Evolutionary conservation across 2,888 invertebrate species (phyloP).

Genomic region (Clitarchus hookeri): DNA sequence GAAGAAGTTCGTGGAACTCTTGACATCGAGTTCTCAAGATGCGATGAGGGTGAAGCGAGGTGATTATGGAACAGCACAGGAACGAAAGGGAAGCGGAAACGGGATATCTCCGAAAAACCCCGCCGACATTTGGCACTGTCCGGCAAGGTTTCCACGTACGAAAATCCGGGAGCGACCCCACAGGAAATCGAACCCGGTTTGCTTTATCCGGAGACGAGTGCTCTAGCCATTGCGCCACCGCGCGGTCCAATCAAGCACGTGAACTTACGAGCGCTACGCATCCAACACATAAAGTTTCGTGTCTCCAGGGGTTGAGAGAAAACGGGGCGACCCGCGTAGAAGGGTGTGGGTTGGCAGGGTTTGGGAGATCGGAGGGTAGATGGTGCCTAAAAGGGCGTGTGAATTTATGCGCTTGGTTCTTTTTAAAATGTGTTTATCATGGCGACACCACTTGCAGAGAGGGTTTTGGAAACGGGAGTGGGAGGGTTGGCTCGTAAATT

Average conservation of each 20-base stretch:
- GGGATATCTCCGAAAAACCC: no score
- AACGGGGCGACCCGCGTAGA: neutral
- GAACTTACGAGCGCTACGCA: neutral
- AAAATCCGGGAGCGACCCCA: no score
- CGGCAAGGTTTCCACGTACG: no score
- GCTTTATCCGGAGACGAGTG: no score
- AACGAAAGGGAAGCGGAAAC: neutral
- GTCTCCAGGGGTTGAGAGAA: slow-evolving; percentile 1
- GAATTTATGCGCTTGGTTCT: neutral
- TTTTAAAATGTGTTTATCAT: slow-evolving; percentile 6
- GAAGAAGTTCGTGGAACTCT: no score
- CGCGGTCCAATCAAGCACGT: no score
- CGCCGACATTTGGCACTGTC: no score
- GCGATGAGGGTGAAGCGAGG: no score
- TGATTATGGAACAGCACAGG: no score
- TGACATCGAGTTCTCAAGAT: no score
- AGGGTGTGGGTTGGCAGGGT: neutral
- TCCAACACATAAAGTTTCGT: neutral
- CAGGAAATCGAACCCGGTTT: no score
- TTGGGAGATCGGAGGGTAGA: neutral
- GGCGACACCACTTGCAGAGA: slow-evolving; percentile 6
- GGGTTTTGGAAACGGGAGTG: neutral
- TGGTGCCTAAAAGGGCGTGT: neutral
- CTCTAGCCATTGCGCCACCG: no score
- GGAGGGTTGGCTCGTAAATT: neutral